A percentile compares a stretch with the other conserved stretches of the same genome.
phyloP scores from a whole-genome alignment of 1,140 invertebrate species.

The Amyelois transitella region DNA sequence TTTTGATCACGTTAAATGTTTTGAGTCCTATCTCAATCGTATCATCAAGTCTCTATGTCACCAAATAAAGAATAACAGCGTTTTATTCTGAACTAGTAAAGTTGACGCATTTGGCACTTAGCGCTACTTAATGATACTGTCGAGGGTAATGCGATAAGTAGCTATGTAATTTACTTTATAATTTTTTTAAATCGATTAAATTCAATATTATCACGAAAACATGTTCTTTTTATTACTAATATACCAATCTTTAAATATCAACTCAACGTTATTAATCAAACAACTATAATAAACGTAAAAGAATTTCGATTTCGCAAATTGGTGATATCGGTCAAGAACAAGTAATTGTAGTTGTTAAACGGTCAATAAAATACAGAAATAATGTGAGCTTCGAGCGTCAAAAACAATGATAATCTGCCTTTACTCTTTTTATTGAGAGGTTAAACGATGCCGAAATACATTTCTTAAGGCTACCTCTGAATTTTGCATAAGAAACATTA shows the following conservation, averaged over 20 bases:
- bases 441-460: background rate
- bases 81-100: conserved; percentile 1
- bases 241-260: too few species aligned
- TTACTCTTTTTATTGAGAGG: background rate
- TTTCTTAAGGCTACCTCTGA: background rate
- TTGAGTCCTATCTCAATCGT: background rate
- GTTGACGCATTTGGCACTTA: conserved; percentile 17
- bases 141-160: background rate
- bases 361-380: background rate
- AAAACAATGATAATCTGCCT: background rate
- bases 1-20: background rate
- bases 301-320: background rate
- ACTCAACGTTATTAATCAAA: too few species aligned
- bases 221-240: too few species aligned
- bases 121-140: conserved; percentile 17
- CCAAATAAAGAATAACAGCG: background rate
- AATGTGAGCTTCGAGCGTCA: background rate
- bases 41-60: background rate
- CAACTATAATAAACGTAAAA: background rate
- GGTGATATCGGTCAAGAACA: background rate
- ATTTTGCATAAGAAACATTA: background rate
- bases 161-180: background rate
- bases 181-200: background rate
- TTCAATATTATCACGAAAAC: too few species aligned
- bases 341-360: background rate